Evolutionary conservation across 92 coral and sea anemone species (phyloP), one percentile per base, ranked within the genome.

Genomic region (Heliopora coerulea): DNA sequence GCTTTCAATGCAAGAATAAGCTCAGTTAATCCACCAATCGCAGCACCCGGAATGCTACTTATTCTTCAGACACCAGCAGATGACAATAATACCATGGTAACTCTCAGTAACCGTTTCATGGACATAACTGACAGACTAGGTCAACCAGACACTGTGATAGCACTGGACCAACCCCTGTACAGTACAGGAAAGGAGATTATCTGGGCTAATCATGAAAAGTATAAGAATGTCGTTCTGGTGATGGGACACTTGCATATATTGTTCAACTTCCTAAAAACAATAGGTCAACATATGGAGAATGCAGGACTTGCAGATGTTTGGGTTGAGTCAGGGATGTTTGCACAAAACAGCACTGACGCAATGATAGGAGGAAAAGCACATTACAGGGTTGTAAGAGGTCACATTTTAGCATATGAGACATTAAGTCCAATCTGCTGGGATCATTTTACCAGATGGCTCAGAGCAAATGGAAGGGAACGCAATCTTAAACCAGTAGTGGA

Each of bases 21-120:
- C 59, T 67, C 17, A 44, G 74, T 67, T 49, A 67, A 67, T 35
- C 54, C 74, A 11, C 74, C 59, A 8, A n/a, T 67, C 8, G 48
- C 74, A 21, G 48, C 74, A 2, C 74, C 74, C 48, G 74, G 74
- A 5, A 67, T 67, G 74, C 30, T 67, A 41, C 74, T 59, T 67
- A 67, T 67, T 21, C 74, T 67, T 30, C 74, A 67, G 41, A 59
- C 74, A 40, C 74, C 74, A 21, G 74, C 74, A 48, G 74, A 67
- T 67, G 74, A 67, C 48, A 65, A 65, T 65, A 65, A 65, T 26
- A 65, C 72, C 29, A 65, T 65, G 3, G 40, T 54, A 67, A 67
- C 74, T 31, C 13, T 67, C 27, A 10, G 44, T 67, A 67, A 67
- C 59, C 74, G 74, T 59, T 67, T 67, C 54, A 67, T 31, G 37